These are phyloP conservation scores for Motacilla alba DNA, from an alignment of 2,113 vertebrate species.

Conservation along the genomic window DNA sequence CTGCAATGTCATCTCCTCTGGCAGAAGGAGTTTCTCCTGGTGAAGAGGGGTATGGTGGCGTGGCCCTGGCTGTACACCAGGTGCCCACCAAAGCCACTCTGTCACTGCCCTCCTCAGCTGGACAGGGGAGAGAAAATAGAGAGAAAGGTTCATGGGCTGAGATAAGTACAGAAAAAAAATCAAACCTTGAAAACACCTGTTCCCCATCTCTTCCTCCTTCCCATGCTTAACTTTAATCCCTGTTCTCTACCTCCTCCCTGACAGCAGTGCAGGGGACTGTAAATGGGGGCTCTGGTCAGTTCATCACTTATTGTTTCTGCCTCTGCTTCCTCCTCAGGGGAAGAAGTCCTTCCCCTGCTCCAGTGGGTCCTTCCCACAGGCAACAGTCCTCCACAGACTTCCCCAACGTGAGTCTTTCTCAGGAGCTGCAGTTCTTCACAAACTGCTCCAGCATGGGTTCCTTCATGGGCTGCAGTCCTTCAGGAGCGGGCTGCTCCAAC, in stretches of 20 bases:
- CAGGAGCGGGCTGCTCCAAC: neutral
- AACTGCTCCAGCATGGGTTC: fast-evolving
- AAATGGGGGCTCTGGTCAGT: neutral
- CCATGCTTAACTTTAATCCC: neutral
- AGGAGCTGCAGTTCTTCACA: fast-evolving
- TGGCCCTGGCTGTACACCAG: neutral
- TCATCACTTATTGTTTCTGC: neutral
- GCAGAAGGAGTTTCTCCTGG: neutral
- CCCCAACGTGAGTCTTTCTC: fast-evolving
- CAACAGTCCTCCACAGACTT: neutral
- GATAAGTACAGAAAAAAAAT: neutral
- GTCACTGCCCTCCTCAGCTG: neutral
- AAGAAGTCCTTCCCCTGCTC: neutral
- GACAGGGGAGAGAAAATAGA: neutral
- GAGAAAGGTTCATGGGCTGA: neutral
- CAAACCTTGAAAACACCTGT: neutral
- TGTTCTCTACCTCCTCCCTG: neutral
- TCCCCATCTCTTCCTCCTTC: neutral
- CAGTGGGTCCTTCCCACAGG: neutral
- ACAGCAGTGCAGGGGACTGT: fast-evolving
- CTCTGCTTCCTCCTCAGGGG: neutral
- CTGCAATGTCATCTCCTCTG: neutral
- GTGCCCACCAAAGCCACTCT: neutral
- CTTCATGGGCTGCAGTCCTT: neutral
- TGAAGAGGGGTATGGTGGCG: neutral